These are phyloP conservation scores for Philotrypesis tridentata DNA, from an alignment of 1,140 invertebrate genomes.

Conservation along the genomic window DNA sequence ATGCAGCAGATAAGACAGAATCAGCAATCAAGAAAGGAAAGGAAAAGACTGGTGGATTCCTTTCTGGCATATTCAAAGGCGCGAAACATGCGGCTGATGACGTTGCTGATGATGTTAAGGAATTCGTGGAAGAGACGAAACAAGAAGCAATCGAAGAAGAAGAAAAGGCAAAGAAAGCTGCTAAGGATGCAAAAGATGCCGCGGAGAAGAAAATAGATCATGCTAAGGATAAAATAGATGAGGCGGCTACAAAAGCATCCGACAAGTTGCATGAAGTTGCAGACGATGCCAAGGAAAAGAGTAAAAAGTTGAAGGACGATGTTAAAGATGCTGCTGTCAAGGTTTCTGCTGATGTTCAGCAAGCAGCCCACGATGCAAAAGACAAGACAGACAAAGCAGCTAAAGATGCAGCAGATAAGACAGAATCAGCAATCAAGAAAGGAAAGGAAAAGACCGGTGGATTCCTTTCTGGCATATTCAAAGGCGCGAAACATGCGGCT, in stretches of 20 bases:
- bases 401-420: constrained; percentile 36
- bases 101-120: constrained; percentile 59
- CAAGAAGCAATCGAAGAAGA: constrained; percentile 23
- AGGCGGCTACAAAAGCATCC: constrained; percentile 1
- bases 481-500: constrained; percentile 62
- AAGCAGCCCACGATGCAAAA: constrained; percentile 13
- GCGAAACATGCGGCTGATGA: constrained; percentile 63
- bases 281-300: background rate
- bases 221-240: background rate
- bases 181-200: background rate
- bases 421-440: constrained; percentile 50
- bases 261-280: background rate
- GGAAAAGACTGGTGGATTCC: constrained; percentile 54
- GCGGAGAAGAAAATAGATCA: background rate
- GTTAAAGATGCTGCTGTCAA: background rate
- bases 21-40: constrained; percentile 55
- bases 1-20: constrained; percentile 32
- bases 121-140: constrained; percentile 45
- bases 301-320: constrained; percentile 1
- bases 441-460: constrained; percentile 58
- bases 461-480: constrained; percentile 32
- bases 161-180: constrained; percentile 2
- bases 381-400: background rate
- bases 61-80: constrained; percentile 50
- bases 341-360: background rate